Evolutionary conservation across 1,140 invertebrate genomes (phyloP), one percentile per base, ranked within the genome.

Genomic region (Dreissena rostriformis): DNA sequence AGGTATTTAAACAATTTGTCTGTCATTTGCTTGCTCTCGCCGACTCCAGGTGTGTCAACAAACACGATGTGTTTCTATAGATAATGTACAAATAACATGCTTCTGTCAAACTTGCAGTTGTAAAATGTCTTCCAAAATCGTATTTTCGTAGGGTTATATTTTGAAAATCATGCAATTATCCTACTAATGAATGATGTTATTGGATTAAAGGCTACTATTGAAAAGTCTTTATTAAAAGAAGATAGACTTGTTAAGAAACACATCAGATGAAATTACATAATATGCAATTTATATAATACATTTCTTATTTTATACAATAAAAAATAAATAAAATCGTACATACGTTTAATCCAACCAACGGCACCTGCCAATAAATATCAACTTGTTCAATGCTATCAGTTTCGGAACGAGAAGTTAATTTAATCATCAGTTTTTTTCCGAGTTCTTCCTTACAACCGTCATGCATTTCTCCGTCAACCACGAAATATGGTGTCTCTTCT

Each of bases 21-120:
- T 0, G 87, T 86, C 70, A 90, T 85, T 24, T 88, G 77, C 15
- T 81, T 63, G 76, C 73, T 88, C 52, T 88, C 88, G 28, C 89
- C 87, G 14, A 90, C 84, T 6, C 89, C 89, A 0, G 88, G 88
- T 1, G 87, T 90, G 71, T 90, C 89, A 4, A 90, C 86, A 26
- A 90, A 86, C 14, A 77, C 75, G 0, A 75, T 28, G n/a, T 22
- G 15, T 24, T 63, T n/a, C 73, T 61, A 24, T 53, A 75, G 24
- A 75, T 26, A 39, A 39, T 39, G 8, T 39, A 5, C 8, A 39
- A 39, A 15, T 57, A n/a, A 11, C 6, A 19, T 8, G 39, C 15
- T 74, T 7, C n/a, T 52, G 10, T 10, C 4, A 24, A 11, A 74
- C n/a, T 7, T 19, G 17, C 7, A 29, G 6, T 5, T 19, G 1